Conservation (phyloP, 2,113 vertebrate species). For the Aldabrachelys gigantea region DNA sequence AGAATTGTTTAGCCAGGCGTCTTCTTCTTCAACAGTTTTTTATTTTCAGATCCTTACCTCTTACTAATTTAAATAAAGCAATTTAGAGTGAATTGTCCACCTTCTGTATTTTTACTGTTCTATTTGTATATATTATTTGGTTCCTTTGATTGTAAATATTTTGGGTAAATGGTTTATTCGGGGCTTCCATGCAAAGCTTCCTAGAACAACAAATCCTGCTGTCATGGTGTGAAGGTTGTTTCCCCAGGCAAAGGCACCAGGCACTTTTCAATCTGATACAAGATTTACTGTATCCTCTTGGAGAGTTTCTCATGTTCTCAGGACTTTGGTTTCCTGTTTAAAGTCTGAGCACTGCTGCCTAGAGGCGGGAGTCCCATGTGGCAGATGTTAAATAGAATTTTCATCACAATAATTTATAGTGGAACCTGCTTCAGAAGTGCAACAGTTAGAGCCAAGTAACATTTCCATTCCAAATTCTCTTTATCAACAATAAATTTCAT, state of each 20-base stretch:
- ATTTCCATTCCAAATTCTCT: background rate
- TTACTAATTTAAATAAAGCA: background rate
- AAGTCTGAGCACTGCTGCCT: conserved; percentile 3
- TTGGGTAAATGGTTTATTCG: background rate
- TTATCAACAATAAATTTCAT: background rate
- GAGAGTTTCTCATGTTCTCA: background rate
- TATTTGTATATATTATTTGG: background rate
- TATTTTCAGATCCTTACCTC: background rate
- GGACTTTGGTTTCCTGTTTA: background rate
- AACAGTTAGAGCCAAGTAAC: background rate
- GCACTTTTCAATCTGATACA: background rate
- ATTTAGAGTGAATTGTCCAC: background rate
- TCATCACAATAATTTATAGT: background rate
- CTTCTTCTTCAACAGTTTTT: background rate
- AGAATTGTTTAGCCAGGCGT: background rate
- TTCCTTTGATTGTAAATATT: background rate
- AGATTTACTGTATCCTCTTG: background rate
- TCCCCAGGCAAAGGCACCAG: background rate
- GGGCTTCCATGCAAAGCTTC: background rate
- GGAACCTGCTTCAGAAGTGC: background rate
- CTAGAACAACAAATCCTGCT: background rate
- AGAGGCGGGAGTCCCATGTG: background rate
- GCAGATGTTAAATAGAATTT: background rate
- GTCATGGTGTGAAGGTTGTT: background rate
- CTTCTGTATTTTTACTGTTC: background rate